phyloP scores from a whole-genome alignment of 2,113 vertebrate genomes.

The Mustelus asterias region DNA sequence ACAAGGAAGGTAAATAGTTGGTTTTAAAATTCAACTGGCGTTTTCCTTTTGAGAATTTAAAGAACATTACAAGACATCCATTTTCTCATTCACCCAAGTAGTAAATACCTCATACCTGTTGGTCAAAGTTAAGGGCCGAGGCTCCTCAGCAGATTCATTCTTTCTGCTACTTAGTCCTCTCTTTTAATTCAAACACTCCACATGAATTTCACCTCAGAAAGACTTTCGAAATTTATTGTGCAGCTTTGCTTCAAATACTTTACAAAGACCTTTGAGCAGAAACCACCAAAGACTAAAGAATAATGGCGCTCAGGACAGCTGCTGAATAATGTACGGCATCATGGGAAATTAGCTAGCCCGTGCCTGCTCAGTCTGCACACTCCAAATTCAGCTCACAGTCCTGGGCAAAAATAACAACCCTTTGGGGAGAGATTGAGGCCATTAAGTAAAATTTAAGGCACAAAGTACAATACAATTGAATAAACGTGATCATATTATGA shows the following conservation, averaged over 20 bases:
- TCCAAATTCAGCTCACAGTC: not conserved
- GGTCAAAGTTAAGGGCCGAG: too few species aligned
- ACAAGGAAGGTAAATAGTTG: not conserved
- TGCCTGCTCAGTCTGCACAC: not conserved
- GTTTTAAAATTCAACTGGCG: not conserved
- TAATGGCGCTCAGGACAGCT: not conserved
- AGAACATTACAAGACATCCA: not conserved
- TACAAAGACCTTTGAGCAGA: not conserved
- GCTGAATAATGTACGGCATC: not conserved
- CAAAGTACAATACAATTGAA: not conserved
- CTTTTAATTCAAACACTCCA: not conserved
- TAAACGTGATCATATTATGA: not conserved
- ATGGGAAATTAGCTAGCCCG: not conserved
- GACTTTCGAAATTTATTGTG: not conserved
- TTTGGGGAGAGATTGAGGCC: not conserved
- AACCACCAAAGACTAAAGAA: not conserved
- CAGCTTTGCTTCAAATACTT: not conserved
- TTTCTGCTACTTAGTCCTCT: not conserved
- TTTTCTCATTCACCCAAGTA: too few species aligned
- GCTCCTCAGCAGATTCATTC: not conserved
- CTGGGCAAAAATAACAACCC: not conserved
- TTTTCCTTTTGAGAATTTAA: not conserved
- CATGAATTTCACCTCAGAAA: not conserved
- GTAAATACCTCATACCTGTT: too few species aligned
- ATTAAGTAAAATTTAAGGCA: not conserved